phyloP scores from a whole-genome alignment of 1,140 invertebrate genomes.

The Oryzaephilus surinamensis region DNA sequence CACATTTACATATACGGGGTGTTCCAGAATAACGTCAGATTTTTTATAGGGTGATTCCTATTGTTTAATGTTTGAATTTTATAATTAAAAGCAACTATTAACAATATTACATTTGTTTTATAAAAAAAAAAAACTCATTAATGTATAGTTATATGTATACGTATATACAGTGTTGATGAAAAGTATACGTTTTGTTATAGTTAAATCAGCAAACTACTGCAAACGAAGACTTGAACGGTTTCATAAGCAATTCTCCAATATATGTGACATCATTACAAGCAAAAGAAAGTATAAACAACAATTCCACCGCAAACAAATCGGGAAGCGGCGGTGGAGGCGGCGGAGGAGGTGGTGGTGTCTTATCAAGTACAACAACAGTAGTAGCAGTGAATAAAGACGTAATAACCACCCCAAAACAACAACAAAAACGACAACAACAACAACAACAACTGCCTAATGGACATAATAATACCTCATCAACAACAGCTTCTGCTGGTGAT shows the following conservation, averaged over 20 bases:
- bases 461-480: constrained; percentile 14
- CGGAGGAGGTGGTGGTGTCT: constrained; percentile 17
- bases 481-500: no score
- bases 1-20: no score
- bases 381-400: constrained; percentile 22
- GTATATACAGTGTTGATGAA: no score
- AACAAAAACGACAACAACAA: no score
- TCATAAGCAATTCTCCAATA: constrained; percentile 62
- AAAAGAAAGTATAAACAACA: constrained; percentile 45
- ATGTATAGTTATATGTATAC: no score
- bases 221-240: constrained; percentile 58
- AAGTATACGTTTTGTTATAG: no score
- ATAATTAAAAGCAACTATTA: no score
- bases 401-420: constrained; percentile 14
- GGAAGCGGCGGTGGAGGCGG: constrained; percentile 10
- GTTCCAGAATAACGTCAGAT: no score
- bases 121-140: no score
- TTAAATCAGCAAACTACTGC: constrained; percentile 49
- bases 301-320: constrained; percentile 30
- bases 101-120: no score
- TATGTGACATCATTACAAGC: constrained; percentile 67
- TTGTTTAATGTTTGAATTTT: no score
- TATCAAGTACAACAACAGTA: constrained; percentile 26
- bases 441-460: constrained; percentile 24
- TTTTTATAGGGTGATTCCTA: no score